Evolutionary conservation across 2,888 invertebrate species (phyloP).

Genomic region (Rhimphoctona megacephalus): DNA sequence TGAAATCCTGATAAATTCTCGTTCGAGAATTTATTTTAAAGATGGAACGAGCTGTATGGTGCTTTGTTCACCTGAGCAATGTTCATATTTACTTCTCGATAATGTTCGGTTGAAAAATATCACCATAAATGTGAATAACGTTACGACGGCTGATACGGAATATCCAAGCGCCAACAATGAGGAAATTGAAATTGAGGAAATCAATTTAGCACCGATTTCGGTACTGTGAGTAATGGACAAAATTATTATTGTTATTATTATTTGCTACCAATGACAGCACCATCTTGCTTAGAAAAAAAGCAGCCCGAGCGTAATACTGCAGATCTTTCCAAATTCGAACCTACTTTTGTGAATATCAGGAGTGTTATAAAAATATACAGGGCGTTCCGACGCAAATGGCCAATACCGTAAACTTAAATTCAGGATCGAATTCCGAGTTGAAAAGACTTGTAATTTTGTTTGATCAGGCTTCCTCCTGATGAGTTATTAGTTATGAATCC

Average conservation of each 20-base stretch:
- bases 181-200: constrained; percentile 47
- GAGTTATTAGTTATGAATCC: too few relatives aligned
- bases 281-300: background rate
- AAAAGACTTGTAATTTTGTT: too few relatives aligned
- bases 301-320: too few relatives aligned
- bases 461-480: too few relatives aligned
- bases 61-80: constrained; percentile 73
- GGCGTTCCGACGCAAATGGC: too few relatives aligned
- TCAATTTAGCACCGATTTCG: constrained; percentile 56
- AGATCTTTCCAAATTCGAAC: background rate
- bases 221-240: constrained; percentile 56
- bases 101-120: constrained; percentile 62
- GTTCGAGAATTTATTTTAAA: constrained; percentile 82
- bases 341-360: background rate
- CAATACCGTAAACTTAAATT: too few relatives aligned
- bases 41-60: constrained; percentile 70
- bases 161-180: constrained; percentile 34
- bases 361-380: too few relatives aligned
- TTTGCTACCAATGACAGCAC: background rate
- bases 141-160: constrained; percentile 25
- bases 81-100: constrained; percentile 73
- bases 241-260: background rate
- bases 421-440: too few relatives aligned
- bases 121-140: constrained; percentile 67
- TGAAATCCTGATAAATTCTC: constrained; percentile 87